Conservation (phyloP, 2,888 invertebrate species). For the Drosophila hamatofila region DNA sequence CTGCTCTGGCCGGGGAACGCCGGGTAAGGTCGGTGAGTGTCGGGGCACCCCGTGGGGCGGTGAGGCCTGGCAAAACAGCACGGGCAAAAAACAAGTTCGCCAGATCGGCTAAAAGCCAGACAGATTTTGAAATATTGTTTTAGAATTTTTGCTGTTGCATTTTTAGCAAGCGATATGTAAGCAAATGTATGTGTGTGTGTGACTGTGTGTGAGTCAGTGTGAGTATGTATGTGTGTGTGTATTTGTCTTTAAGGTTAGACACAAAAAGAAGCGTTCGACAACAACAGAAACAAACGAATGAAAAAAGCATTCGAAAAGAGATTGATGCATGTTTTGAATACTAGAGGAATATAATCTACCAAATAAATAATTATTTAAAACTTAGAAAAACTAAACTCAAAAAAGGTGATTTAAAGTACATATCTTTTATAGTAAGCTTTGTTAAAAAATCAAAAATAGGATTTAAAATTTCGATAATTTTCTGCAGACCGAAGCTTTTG, state of each 20-base stretch:
- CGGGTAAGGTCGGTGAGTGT: constrained; percentile 3
- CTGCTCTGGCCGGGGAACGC: background rate
- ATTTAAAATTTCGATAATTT: too few species aligned
- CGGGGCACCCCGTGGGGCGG: constrained; percentile 5
- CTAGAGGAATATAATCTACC: background rate
- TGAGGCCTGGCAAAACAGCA: constrained; percentile 48
- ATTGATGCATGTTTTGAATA: constrained; percentile 15
- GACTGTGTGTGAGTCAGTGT: constrained; percentile 20
- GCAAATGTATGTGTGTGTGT: constrained; percentile 28
- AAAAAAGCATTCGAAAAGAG: background rate
- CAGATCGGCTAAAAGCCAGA: constrained; percentile 81
- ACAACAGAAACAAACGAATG: constrained; percentile 14
- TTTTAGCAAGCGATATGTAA: constrained; percentile 63
- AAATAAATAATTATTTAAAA: too few species aligned
- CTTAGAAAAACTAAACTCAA: too few species aligned
- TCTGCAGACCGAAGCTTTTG: too few species aligned
- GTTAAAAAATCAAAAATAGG: too few species aligned
- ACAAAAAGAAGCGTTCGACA: constrained; percentile 60
- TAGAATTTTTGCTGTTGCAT: constrained; percentile 77
- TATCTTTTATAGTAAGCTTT: too few species aligned
- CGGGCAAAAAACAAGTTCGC: constrained; percentile 77
- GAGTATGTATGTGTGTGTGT: constrained; percentile 12
- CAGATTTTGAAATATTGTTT: constrained; percentile 81
- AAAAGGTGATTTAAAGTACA: too few species aligned
- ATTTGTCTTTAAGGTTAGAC: constrained; percentile 65